Conservation (phyloP, 2,113 vertebrate genomes). For the Dromaius novaehollandiae region DNA sequence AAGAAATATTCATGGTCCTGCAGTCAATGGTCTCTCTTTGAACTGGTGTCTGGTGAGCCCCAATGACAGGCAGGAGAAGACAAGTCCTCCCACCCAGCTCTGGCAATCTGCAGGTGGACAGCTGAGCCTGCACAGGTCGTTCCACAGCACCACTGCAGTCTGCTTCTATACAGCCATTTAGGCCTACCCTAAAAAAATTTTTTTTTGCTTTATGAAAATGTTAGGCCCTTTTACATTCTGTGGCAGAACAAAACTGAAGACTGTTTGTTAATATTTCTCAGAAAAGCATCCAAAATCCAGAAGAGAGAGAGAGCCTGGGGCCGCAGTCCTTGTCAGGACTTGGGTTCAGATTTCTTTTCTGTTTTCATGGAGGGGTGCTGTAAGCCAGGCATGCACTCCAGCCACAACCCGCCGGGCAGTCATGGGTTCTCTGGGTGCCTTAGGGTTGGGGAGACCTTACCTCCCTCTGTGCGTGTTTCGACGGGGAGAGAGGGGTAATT, state of each 20-base stretch:
- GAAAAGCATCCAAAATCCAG: neutral
- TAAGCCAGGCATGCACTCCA: neutral
- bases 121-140: neutral
- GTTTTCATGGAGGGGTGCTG: neutral
- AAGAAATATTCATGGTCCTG: neutral
- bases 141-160: neutral
- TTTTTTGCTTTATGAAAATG: neutral
- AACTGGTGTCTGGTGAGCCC: neutral
- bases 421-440: neutral
- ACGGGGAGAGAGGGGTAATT: neutral
- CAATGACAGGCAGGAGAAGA: neutral
- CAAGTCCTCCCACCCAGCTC: neutral
- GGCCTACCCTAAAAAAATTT: neutral
- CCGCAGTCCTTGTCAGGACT: neutral
- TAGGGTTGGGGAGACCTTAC: too few relatives aligned
- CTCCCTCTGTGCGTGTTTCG: neutral
- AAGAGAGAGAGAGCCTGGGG: neutral
- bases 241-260: neutral
- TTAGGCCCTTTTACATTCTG: neutral
- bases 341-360: neutral
- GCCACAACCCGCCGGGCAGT: neutral
- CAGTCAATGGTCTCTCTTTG: too few relatives aligned
- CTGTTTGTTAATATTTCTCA: neutral
- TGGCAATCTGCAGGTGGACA: neutral
- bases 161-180: neutral